phyloP scores from a whole-genome alignment of 2,888 invertebrate species.

The Drosophila siamana region DNA sequence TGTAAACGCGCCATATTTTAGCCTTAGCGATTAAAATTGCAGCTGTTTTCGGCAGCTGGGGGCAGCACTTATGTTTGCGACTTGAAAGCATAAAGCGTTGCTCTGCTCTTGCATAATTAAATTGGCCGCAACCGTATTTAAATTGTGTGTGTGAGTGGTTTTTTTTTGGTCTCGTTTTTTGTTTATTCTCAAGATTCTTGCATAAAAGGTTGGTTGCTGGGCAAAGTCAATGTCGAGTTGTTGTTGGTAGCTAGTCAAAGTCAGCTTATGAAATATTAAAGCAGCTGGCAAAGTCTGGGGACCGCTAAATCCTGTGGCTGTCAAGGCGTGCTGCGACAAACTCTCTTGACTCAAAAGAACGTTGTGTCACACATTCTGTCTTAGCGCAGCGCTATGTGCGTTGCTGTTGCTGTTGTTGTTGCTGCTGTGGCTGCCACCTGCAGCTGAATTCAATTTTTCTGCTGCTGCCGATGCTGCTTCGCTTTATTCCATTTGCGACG shows the following conservation, averaged over 20 bases:
- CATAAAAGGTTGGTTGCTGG: slow-evolving; percentile 4
- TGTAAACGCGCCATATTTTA: no score
- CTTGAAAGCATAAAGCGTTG: slow-evolving; percentile 3
- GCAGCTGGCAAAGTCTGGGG: slow-evolving; percentile 34
- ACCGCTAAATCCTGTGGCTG: slow-evolving; percentile 74
- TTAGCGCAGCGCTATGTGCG: neutral
- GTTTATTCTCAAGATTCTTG: neutral
- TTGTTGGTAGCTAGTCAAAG: slow-evolving; percentile 37
- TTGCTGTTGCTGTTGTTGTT: slow-evolving; percentile 2
- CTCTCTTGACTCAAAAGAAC: slow-evolving; percentile 47
- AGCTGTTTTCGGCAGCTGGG: no score
- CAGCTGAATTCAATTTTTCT: slow-evolving; percentile 71
- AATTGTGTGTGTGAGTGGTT: neutral
- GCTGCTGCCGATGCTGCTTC: slow-evolving; percentile 23
- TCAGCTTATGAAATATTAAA: slow-evolving; percentile 73
- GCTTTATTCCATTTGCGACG: slow-evolving; percentile 50
- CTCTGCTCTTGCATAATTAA: slow-evolving; percentile 18
- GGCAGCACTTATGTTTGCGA: neutral
- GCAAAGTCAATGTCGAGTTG: slow-evolving; percentile 39
- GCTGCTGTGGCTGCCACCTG: slow-evolving; percentile 54
- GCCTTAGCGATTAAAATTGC: neutral
- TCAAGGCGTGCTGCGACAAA: slow-evolving; percentile 50
- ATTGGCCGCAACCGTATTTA: slow-evolving; percentile 36
- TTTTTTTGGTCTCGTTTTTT: neutral
- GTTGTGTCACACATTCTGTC: slow-evolving; percentile 74